These are phyloP conservation scores for Sinotaia quadrata DNA, from an alignment of 2,888 invertebrate genomes.

Conservation along the genomic window DNA sequence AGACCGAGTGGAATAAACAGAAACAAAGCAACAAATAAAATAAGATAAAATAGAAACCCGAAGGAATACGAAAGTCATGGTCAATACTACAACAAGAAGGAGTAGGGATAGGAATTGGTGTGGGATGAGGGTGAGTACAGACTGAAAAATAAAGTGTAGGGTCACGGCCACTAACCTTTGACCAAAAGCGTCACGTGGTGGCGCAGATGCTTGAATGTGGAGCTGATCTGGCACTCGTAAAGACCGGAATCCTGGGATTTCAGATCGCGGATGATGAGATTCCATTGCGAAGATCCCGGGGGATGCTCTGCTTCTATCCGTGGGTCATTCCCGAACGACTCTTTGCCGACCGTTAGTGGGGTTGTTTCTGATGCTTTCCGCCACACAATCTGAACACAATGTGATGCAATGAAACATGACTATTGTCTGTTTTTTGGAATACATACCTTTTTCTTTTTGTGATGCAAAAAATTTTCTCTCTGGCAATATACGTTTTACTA, in stretches of 20 bases:
- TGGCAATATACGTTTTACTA: too few relatives aligned
- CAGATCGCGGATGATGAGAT: slow-evolving; percentile 51
- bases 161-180: slow-evolving; percentile 41
- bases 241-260: slow-evolving; percentile 48
- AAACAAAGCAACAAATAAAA: background rate
- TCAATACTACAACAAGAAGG: background rate
- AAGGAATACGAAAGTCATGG: background rate
- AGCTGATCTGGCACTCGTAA: slow-evolving; percentile 59
- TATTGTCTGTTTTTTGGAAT: background rate
- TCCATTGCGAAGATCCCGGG: slow-evolving; percentile 48
- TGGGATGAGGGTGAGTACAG: background rate
- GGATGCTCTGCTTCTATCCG: slow-evolving; percentile 50
- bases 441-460: background rate
- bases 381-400: slow-evolving; percentile 52
- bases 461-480: too few relatives aligned
- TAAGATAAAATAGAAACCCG: background rate
- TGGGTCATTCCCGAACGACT: slow-evolving; percentile 50
- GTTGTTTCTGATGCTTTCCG: slow-evolving; percentile 43
- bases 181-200: slow-evolving; percentile 52
- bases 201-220: slow-evolving; percentile 48
- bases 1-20: background rate
- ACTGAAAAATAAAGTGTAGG: background rate
- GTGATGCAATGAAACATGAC: background rate
- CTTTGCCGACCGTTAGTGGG: slow-evolving; percentile 52
- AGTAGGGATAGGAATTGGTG: background rate